Base-by-base conservation (phyloP, 1,140 invertebrate species). In the Proales similis region DNA sequence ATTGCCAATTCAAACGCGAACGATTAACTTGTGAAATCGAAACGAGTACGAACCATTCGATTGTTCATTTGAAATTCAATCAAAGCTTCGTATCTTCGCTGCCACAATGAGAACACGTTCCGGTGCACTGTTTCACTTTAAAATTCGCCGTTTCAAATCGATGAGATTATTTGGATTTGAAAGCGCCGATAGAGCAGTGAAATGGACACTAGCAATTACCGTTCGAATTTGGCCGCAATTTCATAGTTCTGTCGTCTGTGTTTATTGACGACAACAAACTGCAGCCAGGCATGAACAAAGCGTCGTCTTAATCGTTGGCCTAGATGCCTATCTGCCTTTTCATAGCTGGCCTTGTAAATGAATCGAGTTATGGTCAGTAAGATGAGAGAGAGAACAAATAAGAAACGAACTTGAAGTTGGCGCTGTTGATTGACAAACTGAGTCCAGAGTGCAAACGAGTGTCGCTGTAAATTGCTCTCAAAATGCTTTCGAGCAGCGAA, bases 61-160 rank as follows among this genome's bases (percentile, higher is more conserved):
- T 19, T 6, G 45, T 57, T 57, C 51, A 57, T 57, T 57, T 57
- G 51, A 22, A 26, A 39, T 5, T 57, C 51, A 12, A 57, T 57
- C 19, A 42, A 42, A 30, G 29, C 12, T 22, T 57, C 51, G 4
- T 57, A 57, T 27, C 30, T 57, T 39, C 30, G 17, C 27, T 14
- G 45, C 51, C 51, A 57, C 32, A 39, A 26, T 42, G n/a, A 39
- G 11, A 42, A 42, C 29, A 24, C n/a, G 11, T 7, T 46, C 3
- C 12, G 27, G 7, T 11, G 36, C 26, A 20, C 11, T 19, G 14
- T 33, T 22, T 53, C 14, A 14, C 27, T 38, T 19, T 4, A 27
- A 27, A 47, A 20, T n/a, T n/a, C n/a, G n/a, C n/a, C n/a, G n/a
- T n/a, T n/a, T n/a, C n/a, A n/a, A n/a, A n/a, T n/a, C n/a, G n/a